These are phyloP conservation scores for Argyra leucocephala DNA, from an alignment of 2,888 invertebrate species.

Conservation along the genomic window DNA sequence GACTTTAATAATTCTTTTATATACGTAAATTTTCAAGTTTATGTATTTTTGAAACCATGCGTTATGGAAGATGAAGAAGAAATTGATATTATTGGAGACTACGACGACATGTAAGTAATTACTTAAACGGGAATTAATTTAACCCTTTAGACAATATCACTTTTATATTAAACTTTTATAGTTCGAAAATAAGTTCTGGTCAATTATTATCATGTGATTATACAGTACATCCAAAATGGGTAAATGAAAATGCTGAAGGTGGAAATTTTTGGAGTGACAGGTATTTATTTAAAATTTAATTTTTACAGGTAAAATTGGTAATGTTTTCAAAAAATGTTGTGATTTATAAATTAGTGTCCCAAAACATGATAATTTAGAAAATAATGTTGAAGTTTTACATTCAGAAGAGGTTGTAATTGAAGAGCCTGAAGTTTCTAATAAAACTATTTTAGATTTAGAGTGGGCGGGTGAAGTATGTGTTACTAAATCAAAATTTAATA, in stretches of 20 bases:
- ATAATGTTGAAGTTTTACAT: constrained; percentile 21
- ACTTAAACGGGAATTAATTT: not conserved
- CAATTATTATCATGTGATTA: constrained; percentile 49
- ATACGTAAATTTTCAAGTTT: too few relatives aligned
- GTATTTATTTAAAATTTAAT: constrained; percentile 10
- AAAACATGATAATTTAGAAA: constrained; percentile 22
- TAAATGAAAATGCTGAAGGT: constrained; percentile 49
- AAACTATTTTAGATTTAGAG: constrained; percentile 19
- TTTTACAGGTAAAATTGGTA: too few relatives aligned
- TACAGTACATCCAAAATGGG: constrained; percentile 56
- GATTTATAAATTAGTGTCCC: constrained; percentile 20
- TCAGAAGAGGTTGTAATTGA: constrained; percentile 25
- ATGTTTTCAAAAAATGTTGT: too few relatives aligned
- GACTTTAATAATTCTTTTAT: too few relatives aligned
- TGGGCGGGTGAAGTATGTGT: constrained; percentile 20
- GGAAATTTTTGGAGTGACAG: constrained; percentile 23
- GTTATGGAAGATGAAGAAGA: constrained; percentile 10
- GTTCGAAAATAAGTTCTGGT: constrained; percentile 37
- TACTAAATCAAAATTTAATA: not conserved
- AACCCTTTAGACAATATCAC: too few relatives aligned
- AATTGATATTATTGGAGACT: constrained; percentile 8
- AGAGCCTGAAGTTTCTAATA: constrained; percentile 20
- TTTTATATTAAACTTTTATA: constrained; percentile 11
- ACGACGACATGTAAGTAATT: constrained; percentile 4
- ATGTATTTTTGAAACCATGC: not conserved